These are phyloP conservation scores for Rhingia rostrata DNA, from an alignment of 2,888 invertebrate species.

Conservation along the genomic window DNA sequence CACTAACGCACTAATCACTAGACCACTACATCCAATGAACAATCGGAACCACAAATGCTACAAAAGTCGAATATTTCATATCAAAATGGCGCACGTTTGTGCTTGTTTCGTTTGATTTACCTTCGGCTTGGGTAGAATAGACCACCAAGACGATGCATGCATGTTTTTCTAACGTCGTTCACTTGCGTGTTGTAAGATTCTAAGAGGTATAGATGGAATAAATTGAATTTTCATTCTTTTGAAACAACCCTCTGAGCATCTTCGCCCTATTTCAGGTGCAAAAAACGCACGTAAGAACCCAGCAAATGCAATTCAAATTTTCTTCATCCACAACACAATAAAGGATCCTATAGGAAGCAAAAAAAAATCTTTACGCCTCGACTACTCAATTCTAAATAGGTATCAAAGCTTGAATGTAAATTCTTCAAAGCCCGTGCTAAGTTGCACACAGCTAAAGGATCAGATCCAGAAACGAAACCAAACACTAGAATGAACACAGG, in stretches of 20 bases:
- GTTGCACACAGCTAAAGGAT: slow-evolving; percentile 7
- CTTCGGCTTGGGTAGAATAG: too few relatives aligned
- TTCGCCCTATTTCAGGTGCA: background rate
- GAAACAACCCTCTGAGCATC: background rate
- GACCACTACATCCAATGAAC: too few relatives aligned
- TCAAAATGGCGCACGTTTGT: too few relatives aligned
- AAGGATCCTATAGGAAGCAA: background rate
- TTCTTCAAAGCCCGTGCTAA: slow-evolving; percentile 51
- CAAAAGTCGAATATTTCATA: too few relatives aligned
- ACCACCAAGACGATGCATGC: too few relatives aligned
- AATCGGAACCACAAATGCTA: too few relatives aligned
- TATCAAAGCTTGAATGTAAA: slow-evolving; percentile 64
- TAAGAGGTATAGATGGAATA: background rate
- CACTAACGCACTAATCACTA: too few relatives aligned
- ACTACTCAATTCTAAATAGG: slow-evolving; percentile 46
- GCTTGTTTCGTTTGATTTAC: too few relatives aligned
- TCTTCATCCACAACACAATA: slow-evolving; percentile 25
- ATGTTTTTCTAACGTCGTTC: background rate
- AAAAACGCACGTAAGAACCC: slow-evolving; percentile 10
- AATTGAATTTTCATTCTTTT: background rate
- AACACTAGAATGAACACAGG: slow-evolving; percentile 38
- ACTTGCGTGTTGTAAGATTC: background rate
- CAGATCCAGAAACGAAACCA: slow-evolving; percentile 29
- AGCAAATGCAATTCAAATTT: slow-evolving; percentile 38
- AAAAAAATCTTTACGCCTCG: slow-evolving; percentile 28